Evolutionary conservation across 64 coral and sea anemone species (phyloP).

Genomic region (Porites lutea): DNA sequence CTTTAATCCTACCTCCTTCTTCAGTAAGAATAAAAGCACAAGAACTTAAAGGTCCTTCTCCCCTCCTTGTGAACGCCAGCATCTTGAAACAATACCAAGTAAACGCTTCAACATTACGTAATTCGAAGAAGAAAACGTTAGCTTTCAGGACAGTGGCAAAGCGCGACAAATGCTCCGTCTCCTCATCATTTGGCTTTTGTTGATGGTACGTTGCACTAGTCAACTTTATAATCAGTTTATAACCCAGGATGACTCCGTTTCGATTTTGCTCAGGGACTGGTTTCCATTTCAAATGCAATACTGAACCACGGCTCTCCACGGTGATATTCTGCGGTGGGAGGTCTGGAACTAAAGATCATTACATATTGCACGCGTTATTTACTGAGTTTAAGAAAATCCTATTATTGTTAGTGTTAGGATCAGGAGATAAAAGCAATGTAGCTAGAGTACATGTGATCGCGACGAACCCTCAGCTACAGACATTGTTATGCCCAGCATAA

Average conservation of each 20-base stretch:
- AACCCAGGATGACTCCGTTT: constrained; percentile 62
- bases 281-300: constrained; percentile 36
- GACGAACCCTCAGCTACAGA: too few relatives aligned
- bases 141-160: background rate
- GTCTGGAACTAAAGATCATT: constrained; percentile 18
- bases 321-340: constrained; percentile 48
- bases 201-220: background rate
- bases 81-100: constrained; percentile 59
- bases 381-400: background rate
- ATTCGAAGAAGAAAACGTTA: background rate
- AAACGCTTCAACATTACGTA: constrained; percentile 20
- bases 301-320: background rate
- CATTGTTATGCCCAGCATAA: too few relatives aligned
- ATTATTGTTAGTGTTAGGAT: too few relatives aligned
- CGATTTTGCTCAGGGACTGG: background rate
- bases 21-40: constrained; percentile 29
- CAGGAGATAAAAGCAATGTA: too few relatives aligned
- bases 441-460: too few relatives aligned
- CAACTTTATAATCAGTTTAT: constrained; percentile 2
- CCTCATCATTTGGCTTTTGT: background rate
- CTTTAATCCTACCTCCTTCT: constrained; percentile 35
- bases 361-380: background rate
- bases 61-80: constrained; percentile 11
- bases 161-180: background rate
- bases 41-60: background rate